A percentile compares a stretch with the other conserved stretches of the same genome.
Conservation (phyloP, 37 sponge, comb jelly and placozoan species). For the Halichondria panicea region DNA sequence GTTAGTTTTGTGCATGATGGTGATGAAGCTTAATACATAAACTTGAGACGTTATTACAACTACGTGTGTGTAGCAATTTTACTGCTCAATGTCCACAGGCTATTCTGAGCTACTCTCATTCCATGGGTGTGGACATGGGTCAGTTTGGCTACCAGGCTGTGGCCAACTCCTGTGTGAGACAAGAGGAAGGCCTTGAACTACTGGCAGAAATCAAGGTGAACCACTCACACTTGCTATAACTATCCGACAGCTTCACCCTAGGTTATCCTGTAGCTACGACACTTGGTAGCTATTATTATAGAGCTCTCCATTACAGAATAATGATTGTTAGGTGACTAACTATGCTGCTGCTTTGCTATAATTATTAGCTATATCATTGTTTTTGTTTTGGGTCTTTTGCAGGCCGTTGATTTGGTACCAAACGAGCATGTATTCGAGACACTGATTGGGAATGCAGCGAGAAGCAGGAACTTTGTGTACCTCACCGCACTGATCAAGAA, state of each 20-base stretch:
- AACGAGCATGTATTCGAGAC: constrained; percentile 34
- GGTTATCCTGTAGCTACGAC: too few species aligned
- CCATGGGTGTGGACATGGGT: background rate
- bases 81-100: background rate
- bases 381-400: background rate
- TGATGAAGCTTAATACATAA: background rate
- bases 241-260: background rate
- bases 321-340: too few species aligned
- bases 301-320: background rate
- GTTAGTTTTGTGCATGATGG: background rate
- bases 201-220: constrained; percentile 43
- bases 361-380: background rate
- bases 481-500: constrained; percentile 40
- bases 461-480: constrained; percentile 25
- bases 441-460: constrained; percentile 35
- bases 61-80: background rate
- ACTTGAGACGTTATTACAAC: background rate
- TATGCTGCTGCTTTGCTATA: too few species aligned
- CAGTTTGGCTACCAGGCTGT: constrained; percentile 40
- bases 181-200: constrained; percentile 27
- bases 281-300: background rate
- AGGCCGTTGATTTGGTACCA: constrained; percentile 12
- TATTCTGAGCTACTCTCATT: background rate
- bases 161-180: constrained; percentile 18
- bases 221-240: too few species aligned